Evolutionary conservation across 2,797 vertebrate genomes (phyloP).

Genomic region (Podargus strigoides): DNA sequence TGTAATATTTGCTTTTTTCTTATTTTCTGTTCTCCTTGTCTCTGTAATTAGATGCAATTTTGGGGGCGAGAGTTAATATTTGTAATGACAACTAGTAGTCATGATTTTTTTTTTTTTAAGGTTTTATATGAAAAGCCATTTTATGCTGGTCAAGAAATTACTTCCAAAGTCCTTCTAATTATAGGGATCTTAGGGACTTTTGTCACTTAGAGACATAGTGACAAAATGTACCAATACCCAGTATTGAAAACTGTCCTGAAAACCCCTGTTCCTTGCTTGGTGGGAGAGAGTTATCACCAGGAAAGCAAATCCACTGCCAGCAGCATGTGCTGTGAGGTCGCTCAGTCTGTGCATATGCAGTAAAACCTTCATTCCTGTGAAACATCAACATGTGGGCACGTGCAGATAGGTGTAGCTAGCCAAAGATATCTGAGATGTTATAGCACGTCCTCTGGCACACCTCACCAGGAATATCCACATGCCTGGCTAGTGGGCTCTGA

Average conservation of each 20-base stretch:
- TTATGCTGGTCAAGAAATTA: neutral
- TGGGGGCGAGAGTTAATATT: neutral
- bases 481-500: neutral
- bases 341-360: neutral
- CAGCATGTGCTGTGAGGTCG: neutral
- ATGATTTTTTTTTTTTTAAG: neutral
- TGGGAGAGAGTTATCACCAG: neutral
- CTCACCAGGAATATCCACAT: neutral
- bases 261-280: neutral
- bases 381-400: neutral
- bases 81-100: neutral
- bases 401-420: neutral
- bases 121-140: neutral
- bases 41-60: neutral
- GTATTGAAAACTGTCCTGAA: neutral
- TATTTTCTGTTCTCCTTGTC: neutral
- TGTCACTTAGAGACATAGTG: neutral
- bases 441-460: neutral
- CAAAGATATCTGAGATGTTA: neutral
- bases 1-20: neutral
- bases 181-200: neutral
- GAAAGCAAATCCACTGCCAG: neutral
- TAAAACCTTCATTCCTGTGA: neutral
- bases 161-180: neutral
- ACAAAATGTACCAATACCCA: neutral